Percentiles rank a stretch among this genome's conserved stretches.
phyloP scores from a whole-genome alignment of 2,113 vertebrate species.

The Leptosomus discolor region DNA sequence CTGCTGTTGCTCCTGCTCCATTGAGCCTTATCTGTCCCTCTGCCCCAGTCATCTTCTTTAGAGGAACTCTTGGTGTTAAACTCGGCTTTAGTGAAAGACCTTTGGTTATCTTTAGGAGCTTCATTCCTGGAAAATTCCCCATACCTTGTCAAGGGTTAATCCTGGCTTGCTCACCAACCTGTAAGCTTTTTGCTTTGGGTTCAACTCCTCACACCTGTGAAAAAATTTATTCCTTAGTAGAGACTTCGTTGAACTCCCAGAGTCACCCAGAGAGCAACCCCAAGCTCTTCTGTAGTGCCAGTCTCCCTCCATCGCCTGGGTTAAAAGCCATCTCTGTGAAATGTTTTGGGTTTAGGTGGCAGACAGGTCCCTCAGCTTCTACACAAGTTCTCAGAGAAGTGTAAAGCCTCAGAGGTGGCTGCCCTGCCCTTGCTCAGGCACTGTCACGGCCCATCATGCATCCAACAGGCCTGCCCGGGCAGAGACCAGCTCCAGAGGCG shows the following conservation, averaged over 20 bases:
- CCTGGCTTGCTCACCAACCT: background rate
- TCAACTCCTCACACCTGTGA: background rate
- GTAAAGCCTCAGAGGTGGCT: background rate
- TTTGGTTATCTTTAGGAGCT: background rate
- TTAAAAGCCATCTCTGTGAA: background rate
- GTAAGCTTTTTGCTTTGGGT: background rate
- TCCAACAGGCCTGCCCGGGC: fast-evolving
- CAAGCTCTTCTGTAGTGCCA: background rate
- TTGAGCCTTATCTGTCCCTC: background rate
- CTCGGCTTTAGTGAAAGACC: background rate
- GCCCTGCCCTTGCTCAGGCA: background rate
- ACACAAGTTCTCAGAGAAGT: background rate
- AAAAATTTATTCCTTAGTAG: background rate
- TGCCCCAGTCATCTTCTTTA: background rate
- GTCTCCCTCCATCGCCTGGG: background rate
- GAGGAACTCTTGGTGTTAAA: background rate
- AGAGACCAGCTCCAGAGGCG: background rate
- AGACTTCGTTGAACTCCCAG: background rate
- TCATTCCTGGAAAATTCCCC: background rate
- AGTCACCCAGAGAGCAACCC: background rate
- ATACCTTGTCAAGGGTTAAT: background rate
- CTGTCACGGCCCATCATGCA: fast-evolving
- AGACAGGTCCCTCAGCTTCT: background rate
- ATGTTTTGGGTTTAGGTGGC: background rate
- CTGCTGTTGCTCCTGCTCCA: background rate